Evolutionary conservation across 2,888 invertebrate species (phyloP).

Genomic region (Folsomia manolachei): DNA sequence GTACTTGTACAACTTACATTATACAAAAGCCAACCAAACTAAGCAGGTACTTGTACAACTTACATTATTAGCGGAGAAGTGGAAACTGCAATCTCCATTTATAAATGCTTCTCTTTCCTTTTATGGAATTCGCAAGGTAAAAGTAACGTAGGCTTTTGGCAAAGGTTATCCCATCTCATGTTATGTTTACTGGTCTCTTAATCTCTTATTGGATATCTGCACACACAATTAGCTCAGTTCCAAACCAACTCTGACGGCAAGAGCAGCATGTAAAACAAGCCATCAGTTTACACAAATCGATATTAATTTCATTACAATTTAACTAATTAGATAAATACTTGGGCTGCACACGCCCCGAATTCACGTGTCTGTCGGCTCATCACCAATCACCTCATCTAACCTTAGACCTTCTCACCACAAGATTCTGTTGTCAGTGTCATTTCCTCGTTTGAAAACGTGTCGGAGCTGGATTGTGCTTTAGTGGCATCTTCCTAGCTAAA

Average conservation of each 20-base stretch:
- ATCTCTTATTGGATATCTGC: slow-evolving; percentile 17
- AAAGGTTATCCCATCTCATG: slow-evolving; percentile 45
- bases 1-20: background rate
- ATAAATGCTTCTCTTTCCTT: slow-evolving; percentile 41
- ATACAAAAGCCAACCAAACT: background rate
- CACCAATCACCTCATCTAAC: too few relatives aligned
- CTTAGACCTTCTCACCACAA: too few relatives aligned
- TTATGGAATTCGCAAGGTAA: slow-evolving; percentile 51
- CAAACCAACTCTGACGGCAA: background rate
- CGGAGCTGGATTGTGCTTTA: too few relatives aligned
- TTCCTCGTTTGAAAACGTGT: too few relatives aligned
- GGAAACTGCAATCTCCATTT: slow-evolving; percentile 11
- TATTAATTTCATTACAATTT: too few relatives aligned
- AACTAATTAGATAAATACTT: too few relatives aligned
- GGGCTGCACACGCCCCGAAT: too few relatives aligned
- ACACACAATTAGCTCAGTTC: slow-evolving; percentile 29
- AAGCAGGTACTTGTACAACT: background rate
- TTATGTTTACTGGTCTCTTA: background rate
- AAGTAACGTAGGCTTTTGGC: slow-evolving; percentile 48
- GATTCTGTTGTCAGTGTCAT: too few relatives aligned
- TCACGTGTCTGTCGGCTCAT: too few relatives aligned
- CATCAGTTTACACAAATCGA: too few relatives aligned
- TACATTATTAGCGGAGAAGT: background rate
- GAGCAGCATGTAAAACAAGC: background rate
- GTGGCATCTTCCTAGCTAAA: too few relatives aligned